Evolutionary conservation across 2,888 invertebrate species (phyloP).

Genomic region (Acanthosepion esculentum): DNA sequence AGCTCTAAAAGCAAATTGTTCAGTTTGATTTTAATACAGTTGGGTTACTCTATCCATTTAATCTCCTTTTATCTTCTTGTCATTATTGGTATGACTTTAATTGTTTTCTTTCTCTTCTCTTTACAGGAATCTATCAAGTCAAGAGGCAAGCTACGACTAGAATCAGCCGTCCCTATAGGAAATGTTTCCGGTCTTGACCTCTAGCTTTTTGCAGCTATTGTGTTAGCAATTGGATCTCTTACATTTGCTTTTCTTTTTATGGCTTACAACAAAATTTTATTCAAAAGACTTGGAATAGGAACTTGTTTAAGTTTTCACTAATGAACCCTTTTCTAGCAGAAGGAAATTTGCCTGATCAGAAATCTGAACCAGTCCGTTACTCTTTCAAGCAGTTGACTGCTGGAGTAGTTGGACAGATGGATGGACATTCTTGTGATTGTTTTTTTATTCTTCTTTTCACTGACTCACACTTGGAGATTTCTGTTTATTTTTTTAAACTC

Average conservation of each 20-base stretch:
- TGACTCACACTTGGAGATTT: not conserved
- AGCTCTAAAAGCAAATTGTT: too few relatives aligned
- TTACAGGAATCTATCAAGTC: constrained; percentile 62
- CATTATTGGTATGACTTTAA: not conserved
- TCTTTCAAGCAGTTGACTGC: not conserved
- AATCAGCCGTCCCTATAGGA: constrained; percentile 57
- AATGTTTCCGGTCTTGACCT: constrained; percentile 60
- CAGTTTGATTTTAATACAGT: too few relatives aligned
- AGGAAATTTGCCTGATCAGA: not conserved
- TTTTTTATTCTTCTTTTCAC: not conserved
- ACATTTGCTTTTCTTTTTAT: not conserved
- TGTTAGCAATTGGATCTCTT: not conserved
- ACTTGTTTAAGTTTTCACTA: not conserved
- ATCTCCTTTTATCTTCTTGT: not conserved
- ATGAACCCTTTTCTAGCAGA: not conserved
- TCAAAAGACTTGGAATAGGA: not conserved
- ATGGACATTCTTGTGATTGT: not conserved
- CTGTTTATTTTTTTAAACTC: not conserved
- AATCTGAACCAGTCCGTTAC: not conserved
- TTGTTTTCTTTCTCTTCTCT: constrained; percentile 39
- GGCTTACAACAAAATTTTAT: not conserved
- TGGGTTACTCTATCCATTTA: too few relatives aligned
- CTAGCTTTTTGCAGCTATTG: constrained; percentile 44
- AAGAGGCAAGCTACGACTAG: constrained; percentile 61
- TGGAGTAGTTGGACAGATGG: not conserved